Base-by-base conservation (phyloP, 2,113 vertebrate genomes). In the Etheostoma cragini region DNA sequence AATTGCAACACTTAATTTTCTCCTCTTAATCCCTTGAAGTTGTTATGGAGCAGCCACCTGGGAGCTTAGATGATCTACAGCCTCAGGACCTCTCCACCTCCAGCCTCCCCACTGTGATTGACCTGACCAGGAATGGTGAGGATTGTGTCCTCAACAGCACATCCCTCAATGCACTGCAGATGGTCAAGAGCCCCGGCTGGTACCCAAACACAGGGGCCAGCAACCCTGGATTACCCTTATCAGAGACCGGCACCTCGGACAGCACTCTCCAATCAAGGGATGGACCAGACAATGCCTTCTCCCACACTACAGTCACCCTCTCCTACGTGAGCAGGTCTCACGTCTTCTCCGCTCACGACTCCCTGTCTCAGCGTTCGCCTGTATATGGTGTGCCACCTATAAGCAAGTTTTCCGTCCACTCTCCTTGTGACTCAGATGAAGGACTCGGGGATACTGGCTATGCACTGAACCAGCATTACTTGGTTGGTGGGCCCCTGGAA, bases 291-390 rank as follows among this genome's bases (percentile, higher is more conserved):
- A 78, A 94, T 80, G 92, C 93, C 76, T 95, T 95, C 83, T 95
- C 95, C 30, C 94, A 92, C 89, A 95, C 95, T 30, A 95, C 95
- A 8, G 94, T 95, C 84, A 95, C 95, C 8, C 92, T 96, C 11
- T 96, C 95, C 8, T 95, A 96, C 52, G 92, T 95, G 88, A 96
- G 92, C 94, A 83, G 94, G 83, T 95, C 95, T 91, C 93, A 78
- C 45, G 90, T 95, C 66, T 94, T 94, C 77, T 83, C 94, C 67
- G 16, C 81, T 45, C 89, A 80, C 2, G 85, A 93, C 81, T 75
- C 93, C 17, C 64, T 91, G 24, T 88, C 93, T 19, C 84, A 75
- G 26, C 90, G 80, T 72, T 86, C 89, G 0, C 82, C 92, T 49
- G 73, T 93, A n/a, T 91, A 81, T 22, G 77, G 78, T 5, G 86